Conservation (phyloP, 2,888 invertebrate genomes). For the Lasioglossum malachurum region DNA sequence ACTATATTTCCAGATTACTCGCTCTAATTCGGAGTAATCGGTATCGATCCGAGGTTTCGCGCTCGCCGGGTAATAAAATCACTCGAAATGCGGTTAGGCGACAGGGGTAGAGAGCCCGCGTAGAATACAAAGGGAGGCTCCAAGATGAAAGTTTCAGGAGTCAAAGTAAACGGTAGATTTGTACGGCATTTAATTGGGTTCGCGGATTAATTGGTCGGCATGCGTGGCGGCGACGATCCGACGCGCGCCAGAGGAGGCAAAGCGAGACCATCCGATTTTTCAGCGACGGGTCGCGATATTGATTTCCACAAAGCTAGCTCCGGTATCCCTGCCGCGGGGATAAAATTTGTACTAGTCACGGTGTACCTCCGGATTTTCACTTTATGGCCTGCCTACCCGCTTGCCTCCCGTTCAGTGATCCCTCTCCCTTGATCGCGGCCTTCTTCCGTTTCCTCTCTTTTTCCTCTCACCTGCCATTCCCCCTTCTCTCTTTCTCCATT, state of each 20-base stretch:
- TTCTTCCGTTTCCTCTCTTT: background rate
- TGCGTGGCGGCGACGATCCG: conserved; percentile 17
- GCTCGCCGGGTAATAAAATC: background rate
- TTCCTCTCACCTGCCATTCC: background rate
- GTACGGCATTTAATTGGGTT: conserved; percentile 45
- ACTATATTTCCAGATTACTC: background rate
- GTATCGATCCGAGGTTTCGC: background rate
- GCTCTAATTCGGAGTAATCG: background rate
- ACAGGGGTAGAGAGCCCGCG: background rate
- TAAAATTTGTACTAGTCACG: conserved; percentile 76
- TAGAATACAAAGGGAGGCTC: background rate
- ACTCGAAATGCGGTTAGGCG: background rate
- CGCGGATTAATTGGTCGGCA: background rate
- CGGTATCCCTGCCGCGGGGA: conserved; percentile 67
- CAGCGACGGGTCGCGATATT: conserved; percentile 48
- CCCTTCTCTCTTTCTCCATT: background rate
- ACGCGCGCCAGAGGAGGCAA: background rate
- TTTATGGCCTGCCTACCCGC: conserved; percentile 54
- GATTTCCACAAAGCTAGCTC: conserved; percentile 55
- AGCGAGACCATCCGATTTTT: conserved; percentile 55
- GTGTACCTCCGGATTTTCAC: conserved; percentile 57
- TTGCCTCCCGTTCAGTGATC: conserved; percentile 30
- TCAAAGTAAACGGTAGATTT: conserved; percentile 33
- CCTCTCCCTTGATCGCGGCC: conserved; percentile 11
- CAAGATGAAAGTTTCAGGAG: conserved; percentile 16